Evolutionary conservation across 2,888 invertebrate species (phyloP), one percentile per base, ranked within the genome.

Genomic region (Mesochorus sp.): DNA sequence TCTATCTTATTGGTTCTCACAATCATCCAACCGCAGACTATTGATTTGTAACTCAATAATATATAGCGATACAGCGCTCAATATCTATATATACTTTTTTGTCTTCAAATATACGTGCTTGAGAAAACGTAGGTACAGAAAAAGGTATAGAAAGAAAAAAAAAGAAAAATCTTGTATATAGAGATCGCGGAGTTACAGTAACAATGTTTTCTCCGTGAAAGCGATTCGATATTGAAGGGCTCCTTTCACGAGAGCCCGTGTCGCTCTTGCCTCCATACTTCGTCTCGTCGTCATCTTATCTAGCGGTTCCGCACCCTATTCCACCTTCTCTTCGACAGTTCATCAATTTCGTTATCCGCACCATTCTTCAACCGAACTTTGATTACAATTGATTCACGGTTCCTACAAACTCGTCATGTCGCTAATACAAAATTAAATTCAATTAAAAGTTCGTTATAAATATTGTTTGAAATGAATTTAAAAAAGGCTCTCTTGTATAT

Each of bases 171-270:
- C n/a, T n/a, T n/a, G n/a, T 17, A 44, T n/a, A 39, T 19, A 24
- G 17, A 61, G 26, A 26, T 44, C 17, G 42, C 10, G 12, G 14
- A 26, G 42, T 1, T 47, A 21, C n/a, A 47, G 47, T 47, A 19
- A 21, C 47, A 21, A 21, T 21, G 42, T 61, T 61, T 42, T 10
- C 28, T 42, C 17, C 59, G 59, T 42, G 42, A 42, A 61, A 61
- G 42, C 42, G 59, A 61, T 61, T 61, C 59, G 14, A 61, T 17
- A 42, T 17, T 61, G 42, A 42, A 61, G 59, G 42, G 59, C 39
- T 61, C 42, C 42, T 26, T 42, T 42, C 17, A 14, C 26, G 14
- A 61, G 26, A 26, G 59, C 59, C 17, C 26, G n/a, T 6, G 10
- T 42, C 24, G 39, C 21, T 53, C 31, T 53, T 14, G 8, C 2